These are phyloP conservation scores for Oxyura jamaicensis DNA, from an alignment of 2,113 vertebrate genomes.

Conservation along the genomic window DNA sequence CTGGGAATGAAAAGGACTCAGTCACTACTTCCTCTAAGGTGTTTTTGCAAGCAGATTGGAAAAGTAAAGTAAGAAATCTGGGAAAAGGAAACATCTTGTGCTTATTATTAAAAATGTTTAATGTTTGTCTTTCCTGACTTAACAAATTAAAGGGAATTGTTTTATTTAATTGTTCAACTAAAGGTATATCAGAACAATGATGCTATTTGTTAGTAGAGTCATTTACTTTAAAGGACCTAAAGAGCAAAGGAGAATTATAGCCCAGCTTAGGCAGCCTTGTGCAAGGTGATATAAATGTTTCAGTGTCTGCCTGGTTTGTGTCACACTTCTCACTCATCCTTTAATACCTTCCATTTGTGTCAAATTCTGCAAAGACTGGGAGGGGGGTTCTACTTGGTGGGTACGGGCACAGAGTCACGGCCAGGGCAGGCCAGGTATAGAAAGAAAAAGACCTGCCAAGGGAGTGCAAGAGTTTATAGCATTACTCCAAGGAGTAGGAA, in stretches of 20 bases:
- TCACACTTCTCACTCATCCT: neutral
- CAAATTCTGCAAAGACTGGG: neutral
- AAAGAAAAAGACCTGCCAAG: neutral
- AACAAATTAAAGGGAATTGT: neutral
- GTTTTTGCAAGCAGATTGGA: neutral
- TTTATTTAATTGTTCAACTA: neutral
- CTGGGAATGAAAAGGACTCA: neutral
- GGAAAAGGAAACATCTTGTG: neutral
- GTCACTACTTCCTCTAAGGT: neutral
- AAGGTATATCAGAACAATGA: neutral
- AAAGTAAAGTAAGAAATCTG: neutral
- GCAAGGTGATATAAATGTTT: neutral
- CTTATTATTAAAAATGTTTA: neutral
- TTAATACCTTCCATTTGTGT: neutral
- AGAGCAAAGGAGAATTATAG: neutral
- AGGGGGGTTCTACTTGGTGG: neutral
- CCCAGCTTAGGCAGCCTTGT: neutral
- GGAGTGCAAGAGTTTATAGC: neutral
- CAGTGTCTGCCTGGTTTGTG: neutral
- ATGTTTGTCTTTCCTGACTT: neutral
- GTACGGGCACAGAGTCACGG: neutral
- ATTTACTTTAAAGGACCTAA: neutral
- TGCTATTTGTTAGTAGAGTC: neutral
- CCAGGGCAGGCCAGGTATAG: neutral
- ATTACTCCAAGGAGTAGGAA: neutral